Evolutionary conservation across 2,797 vertebrate genomes (phyloP), one percentile per base, ranked within the genome.

Genomic region (Melanotaenia parkinsoni): DNA sequence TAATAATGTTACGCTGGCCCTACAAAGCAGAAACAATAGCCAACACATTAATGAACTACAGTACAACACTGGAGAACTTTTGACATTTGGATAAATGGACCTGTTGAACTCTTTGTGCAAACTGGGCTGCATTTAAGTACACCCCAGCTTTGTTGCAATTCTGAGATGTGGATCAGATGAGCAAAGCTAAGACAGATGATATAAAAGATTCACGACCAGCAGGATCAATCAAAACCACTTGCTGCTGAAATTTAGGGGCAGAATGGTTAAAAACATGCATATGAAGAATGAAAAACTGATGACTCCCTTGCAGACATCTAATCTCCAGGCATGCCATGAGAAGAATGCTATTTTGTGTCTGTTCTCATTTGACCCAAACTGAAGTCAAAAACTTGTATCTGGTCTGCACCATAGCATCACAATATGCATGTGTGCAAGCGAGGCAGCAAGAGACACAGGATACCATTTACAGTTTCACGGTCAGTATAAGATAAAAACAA

Each of bases 401-500:
- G 72, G 37, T 70, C 63, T 72, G 73, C 66, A 61, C 54, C 58
- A 75, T 18, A 53, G 60, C 47, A 40, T 35, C 35, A 7, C 12
- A 7, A 18, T n/a, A 35, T 61, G 38, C 12, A 40, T 40, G 38
- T 43, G 40, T 43, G 40, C 40, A 43, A 40, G 26, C 16, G 20
- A 35, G 32, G 5, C 2, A n/a, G 24, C 30, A 28, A 30, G 26
- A 58, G 51, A 45, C 38, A 50, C 58, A 50, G 20, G 65, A 58
- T 22, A 30, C 28, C 59, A 67, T 77, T 81, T 63, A 62, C 67
- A 65, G 65, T 84, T 67, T 70, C 8, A 63, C n/a, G 77, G 22
- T 63, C 57, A 72, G 72, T 14, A 72, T 59, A 76, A 72, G 81
- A 85, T 76, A 80, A 38, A 38, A 43, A 43, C 40, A 43, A 64